A percentile compares a stretch with the other conserved stretches of the same genome.
Conservation (phyloP, 1,140 invertebrate genomes). For the Amyelois transitella region DNA sequence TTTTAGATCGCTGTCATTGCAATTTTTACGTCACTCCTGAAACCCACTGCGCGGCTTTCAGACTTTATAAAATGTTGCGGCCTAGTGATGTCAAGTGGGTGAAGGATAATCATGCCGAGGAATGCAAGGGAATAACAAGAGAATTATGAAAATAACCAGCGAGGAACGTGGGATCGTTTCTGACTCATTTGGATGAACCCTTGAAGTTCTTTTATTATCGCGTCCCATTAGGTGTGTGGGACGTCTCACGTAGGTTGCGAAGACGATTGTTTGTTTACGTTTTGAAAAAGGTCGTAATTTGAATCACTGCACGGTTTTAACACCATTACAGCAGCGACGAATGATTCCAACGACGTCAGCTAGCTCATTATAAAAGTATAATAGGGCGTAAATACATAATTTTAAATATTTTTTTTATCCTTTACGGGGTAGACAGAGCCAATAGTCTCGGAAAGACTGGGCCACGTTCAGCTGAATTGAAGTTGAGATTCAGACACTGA, state of each 20-base stretch:
- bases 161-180: not conserved
- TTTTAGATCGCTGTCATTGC: slow-evolving; percentile 73
- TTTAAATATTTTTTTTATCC: too few relatives aligned
- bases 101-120: slow-evolving; percentile 53
- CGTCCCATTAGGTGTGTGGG: not conserved
- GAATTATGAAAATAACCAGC: slow-evolving; percentile 28
- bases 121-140: slow-evolving; percentile 29
- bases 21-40: slow-evolving; percentile 62
- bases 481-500: too few relatives aligned
- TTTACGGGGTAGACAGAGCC: too few relatives aligned
- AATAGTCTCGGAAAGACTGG: too few relatives aligned
- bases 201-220: slow-evolving; percentile 2
- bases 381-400: too few relatives aligned
- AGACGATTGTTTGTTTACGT: slow-evolving; percentile 6
- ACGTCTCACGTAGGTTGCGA: not conserved
- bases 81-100: slow-evolving; percentile 51
- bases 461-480: too few relatives aligned
- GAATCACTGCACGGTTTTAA: not conserved
- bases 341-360: too few relatives aligned
- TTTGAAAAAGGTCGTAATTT: not conserved
- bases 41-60: slow-evolving; percentile 35
- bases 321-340: too few relatives aligned
- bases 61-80: slow-evolving; percentile 37
- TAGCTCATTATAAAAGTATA: too few relatives aligned
- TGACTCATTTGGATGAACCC: slow-evolving; percentile 9